Conservation (phyloP, 2,888 invertebrate genomes). For the Microplitis deprimator region DNA sequence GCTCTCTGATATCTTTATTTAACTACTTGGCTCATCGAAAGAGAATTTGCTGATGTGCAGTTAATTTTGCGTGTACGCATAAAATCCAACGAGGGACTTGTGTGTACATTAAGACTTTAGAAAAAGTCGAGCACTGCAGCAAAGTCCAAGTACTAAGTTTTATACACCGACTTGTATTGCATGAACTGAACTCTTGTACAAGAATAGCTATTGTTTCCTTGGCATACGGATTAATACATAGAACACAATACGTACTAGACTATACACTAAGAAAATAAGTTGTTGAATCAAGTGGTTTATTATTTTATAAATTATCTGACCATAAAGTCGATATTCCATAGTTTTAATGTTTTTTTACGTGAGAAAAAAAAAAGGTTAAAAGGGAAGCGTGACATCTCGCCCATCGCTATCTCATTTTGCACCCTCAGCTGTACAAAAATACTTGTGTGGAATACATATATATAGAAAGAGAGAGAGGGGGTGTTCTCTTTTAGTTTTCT, state of each 20-base stretch:
- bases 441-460: slow-evolving; percentile 6
- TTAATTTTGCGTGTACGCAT: slow-evolving; percentile 30
- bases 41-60: slow-evolving; percentile 31
- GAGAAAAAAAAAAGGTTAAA: slow-evolving; percentile 34
- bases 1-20: background rate
- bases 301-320: slow-evolving; percentile 5
- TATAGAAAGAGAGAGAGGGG: background rate
- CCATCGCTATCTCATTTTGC: slow-evolving; percentile 38
- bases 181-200: background rate
- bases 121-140: background rate
- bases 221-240: background rate
- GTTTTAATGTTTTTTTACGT: background rate
- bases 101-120: background rate
- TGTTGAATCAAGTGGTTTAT: background rate
- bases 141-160: background rate
- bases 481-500: slow-evolving; percentile 18
- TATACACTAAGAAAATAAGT: background rate
- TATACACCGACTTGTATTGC: background rate
- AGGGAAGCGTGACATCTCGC: slow-evolving; percentile 38
- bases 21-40: background rate
- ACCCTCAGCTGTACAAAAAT: slow-evolving; percentile 18
- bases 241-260: background rate
- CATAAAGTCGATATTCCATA: slow-evolving; percentile 29
- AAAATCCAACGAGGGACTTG: slow-evolving; percentile 1
- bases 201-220: background rate